Evolutionary conservation across 1,140 invertebrate genomes (phyloP).

Genomic region (Cotesia typhae): DNA sequence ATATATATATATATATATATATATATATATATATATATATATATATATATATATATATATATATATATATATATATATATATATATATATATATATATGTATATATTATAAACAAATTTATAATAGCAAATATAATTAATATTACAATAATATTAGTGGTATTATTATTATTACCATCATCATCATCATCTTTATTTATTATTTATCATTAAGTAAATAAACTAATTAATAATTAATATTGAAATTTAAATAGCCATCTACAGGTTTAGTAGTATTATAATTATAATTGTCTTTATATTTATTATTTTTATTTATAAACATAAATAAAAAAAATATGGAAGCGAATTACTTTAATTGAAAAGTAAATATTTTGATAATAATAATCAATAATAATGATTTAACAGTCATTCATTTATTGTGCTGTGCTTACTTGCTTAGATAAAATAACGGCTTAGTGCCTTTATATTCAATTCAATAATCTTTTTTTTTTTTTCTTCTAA

Average conservation of each 20-base stretch:
- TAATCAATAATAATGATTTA: no score
- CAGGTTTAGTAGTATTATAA: slow-evolving; percentile 41
- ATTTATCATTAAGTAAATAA: slow-evolving; percentile 63
- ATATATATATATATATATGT: slow-evolving; percentile 55
- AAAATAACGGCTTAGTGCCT: not conserved
- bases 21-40: no score
- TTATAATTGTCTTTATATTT: slow-evolving; percentile 42
- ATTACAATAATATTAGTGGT: slow-evolving; percentile 65
- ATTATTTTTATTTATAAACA: slow-evolving; percentile 5
- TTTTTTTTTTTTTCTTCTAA: slow-evolving; percentile 16
- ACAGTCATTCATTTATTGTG: no score
- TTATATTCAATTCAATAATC: slow-evolving; percentile 21
- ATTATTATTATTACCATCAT: slow-evolving; percentile 37
- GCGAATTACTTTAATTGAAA: no score
- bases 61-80: slow-evolving; percentile 62
- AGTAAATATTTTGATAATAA: no score
- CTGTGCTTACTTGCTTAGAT: no score
- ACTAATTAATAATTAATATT: slow-evolving; percentile 49
- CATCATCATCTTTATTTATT: slow-evolving; percentile 55
- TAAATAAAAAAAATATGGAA: not conserved
- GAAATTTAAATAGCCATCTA: slow-evolving; percentile 8
- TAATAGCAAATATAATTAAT: slow-evolving; percentile 61
- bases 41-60: slow-evolving; percentile 62
- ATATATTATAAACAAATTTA: slow-evolving; percentile 66
- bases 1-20: slow-evolving; percentile 58